Evolutionary conservation across 2,797 vertebrate genomes (phyloP).

Genomic region (Nannoperca obscura): DNA sequence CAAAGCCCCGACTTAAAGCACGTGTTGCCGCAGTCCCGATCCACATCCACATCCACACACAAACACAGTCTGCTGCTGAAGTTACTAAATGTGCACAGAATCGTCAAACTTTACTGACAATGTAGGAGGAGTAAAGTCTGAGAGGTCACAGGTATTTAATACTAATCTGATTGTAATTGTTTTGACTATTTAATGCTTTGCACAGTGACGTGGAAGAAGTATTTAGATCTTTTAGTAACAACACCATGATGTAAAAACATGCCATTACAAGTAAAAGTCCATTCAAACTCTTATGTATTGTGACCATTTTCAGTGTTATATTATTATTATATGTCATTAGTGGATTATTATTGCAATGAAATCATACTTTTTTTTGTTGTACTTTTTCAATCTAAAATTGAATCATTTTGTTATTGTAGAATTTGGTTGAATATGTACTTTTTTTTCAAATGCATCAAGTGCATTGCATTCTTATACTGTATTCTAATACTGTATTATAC

Average conservation of each 20-base stretch:
- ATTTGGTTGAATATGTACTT: background rate
- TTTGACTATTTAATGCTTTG: constrained; percentile 4
- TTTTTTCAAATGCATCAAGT: background rate
- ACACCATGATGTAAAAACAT: background rate
- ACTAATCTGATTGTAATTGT: background rate
- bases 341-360: background rate
- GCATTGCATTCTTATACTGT: too few relatives aligned
- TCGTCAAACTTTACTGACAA: constrained; percentile 18
- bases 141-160: constrained; percentile 17
- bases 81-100: constrained; percentile 29
- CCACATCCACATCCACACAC: constrained; percentile 4
- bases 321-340: too few relatives aligned
- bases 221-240: background rate
- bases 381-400: background rate
- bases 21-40: constrained; percentile 65
- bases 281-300: background rate
- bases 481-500: too few relatives aligned
- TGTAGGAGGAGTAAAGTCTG: background rate
- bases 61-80: constrained; percentile 28
- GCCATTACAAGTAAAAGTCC: background rate
- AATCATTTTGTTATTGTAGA: background rate
- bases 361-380: background rate
- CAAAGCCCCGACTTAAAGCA: constrained; percentile 41
- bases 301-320: background rate
- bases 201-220: background rate